Percentiles rank a stretch among this genome's conserved stretches.
phyloP scores from a whole-genome alignment of 35 echinoderm and acorn worm species.

The Strongylocentrotus purpuratus region DNA sequence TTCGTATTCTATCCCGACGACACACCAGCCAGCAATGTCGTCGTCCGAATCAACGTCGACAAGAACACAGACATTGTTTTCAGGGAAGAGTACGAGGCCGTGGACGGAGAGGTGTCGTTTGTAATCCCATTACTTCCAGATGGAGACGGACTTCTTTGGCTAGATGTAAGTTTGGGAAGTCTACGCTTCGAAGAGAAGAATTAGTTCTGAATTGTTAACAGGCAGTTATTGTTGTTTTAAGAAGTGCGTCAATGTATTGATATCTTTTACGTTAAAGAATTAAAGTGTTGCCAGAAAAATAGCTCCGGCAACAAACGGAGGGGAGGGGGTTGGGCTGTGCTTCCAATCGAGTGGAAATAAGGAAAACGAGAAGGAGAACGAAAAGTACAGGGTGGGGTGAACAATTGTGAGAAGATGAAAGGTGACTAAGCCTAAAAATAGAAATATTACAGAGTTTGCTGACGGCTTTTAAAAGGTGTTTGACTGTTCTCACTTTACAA shows the following conservation, averaged over 20 bases:
- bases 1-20: conserved; percentile 82
- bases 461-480: too few relatives aligned
- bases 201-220: not conserved
- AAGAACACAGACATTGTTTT: conserved; percentile 53
- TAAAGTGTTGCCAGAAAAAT: too few relatives aligned
- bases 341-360: too few relatives aligned
- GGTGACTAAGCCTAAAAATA: too few relatives aligned
- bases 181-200: not conserved
- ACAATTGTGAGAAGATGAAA: too few relatives aligned
- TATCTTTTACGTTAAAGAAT: too few relatives aligned
- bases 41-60: conserved; percentile 72
- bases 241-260: not conserved
- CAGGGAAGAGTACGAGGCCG: conserved; percentile 63
- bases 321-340: too few relatives aligned
- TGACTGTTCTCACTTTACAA: too few relatives aligned
- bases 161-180: conserved; percentile 76
- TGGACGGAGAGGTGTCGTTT: conserved; percentile 70
- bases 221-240: not conserved
- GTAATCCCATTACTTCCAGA: conserved; percentile 61
- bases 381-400: too few relatives aligned
- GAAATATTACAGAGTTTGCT: too few relatives aligned
- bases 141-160: conserved; percentile 74
- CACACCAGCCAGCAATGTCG: conserved; percentile 72
- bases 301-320: too few relatives aligned
- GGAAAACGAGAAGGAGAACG: too few relatives aligned